Evolutionary conservation across 2,888 invertebrate species (phyloP).

Genomic region (Nipponacmea schrenckii): DNA sequence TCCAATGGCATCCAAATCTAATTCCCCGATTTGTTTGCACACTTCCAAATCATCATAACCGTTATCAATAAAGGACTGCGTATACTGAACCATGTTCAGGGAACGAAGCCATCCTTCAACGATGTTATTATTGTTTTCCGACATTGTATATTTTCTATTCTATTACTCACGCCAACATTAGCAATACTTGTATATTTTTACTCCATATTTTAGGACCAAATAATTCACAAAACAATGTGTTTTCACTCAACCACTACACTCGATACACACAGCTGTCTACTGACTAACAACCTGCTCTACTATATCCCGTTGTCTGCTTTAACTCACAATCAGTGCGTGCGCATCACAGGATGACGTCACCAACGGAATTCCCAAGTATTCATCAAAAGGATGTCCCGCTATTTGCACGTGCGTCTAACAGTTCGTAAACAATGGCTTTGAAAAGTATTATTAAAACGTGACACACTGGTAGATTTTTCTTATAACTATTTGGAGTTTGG

Average conservation of each 20-base stretch:
- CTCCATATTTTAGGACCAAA: background rate
- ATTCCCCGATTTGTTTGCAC: slow-evolving; percentile 95
- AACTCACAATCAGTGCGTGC: background rate
- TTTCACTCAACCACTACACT: slow-evolving; percentile 2
- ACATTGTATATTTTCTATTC: slow-evolving; percentile 9
- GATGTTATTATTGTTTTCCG: slow-evolving; percentile 74
- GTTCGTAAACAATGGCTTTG: too few relatives aligned
- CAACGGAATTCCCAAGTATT: too few relatives aligned
- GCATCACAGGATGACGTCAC: background rate
- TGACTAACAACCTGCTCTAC: slow-evolving; percentile 1
- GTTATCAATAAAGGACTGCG: slow-evolving; percentile 94
- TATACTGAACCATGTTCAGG: slow-evolving; percentile 88
- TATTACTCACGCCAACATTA: too few relatives aligned
- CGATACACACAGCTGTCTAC: background rate
- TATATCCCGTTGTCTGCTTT: slow-evolving; percentile 3
- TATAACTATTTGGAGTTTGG: too few relatives aligned
- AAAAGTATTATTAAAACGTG: too few relatives aligned
- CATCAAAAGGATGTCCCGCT: too few relatives aligned
- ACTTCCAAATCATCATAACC: slow-evolving; percentile 97
- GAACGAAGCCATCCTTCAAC: slow-evolving; percentile 90
- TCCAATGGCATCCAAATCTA: slow-evolving; percentile 94
- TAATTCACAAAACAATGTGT: slow-evolving; percentile 2
- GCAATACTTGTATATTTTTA: background rate
- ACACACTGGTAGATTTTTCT: too few relatives aligned
- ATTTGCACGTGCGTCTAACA: too few relatives aligned